Conservation (phyloP, 1,140 invertebrate genomes). For the Brachionus calyciflorus region DNA sequence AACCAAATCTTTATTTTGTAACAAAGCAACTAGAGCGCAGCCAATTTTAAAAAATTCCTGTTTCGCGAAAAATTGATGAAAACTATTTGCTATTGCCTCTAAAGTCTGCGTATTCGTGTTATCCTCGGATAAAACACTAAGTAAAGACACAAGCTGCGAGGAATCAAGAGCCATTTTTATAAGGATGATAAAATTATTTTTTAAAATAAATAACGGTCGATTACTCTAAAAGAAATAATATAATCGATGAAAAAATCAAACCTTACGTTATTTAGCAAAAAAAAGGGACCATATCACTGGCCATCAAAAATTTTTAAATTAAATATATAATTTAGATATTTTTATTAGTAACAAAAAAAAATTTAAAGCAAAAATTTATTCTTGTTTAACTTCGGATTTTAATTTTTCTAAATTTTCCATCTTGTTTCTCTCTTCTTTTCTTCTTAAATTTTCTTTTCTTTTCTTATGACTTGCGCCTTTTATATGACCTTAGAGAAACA, state of each 20-base stretch:
- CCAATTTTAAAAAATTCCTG: conserved; percentile 72
- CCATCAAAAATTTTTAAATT: background rate
- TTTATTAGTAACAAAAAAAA: too few relatives aligned
- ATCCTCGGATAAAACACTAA: conserved; percentile 68
- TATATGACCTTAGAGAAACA: conserved; percentile 14
- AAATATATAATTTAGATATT: too few relatives aligned
- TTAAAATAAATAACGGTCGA: conserved; percentile 20
- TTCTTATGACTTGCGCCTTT: conserved; percentile 35
- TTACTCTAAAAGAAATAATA: conserved; percentile 43
- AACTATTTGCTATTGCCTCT: conserved; percentile 67
- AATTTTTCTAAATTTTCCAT: background rate
- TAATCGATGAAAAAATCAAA: conserved; percentile 33
- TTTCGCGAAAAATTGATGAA: conserved; percentile 73
- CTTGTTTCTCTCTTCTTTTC: conserved; percentile 18
- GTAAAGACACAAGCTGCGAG: conserved; percentile 19
- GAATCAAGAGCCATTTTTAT: conserved; percentile 36
- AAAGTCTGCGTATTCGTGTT: conserved; percentile 67
- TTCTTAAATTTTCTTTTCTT: conserved; percentile 19
- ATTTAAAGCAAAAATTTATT: background rate
- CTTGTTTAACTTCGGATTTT: background rate
- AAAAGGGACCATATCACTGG: background rate
- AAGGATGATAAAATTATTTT: background rate
- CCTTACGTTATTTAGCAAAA: background rate
- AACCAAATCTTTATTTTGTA: conserved; percentile 71
- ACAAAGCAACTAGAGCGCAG: conserved; percentile 64